These are phyloP conservation scores for Myocastor coypus DNA, from an alignment of 2,113 vertebrate species.

Conservation along the genomic window DNA sequence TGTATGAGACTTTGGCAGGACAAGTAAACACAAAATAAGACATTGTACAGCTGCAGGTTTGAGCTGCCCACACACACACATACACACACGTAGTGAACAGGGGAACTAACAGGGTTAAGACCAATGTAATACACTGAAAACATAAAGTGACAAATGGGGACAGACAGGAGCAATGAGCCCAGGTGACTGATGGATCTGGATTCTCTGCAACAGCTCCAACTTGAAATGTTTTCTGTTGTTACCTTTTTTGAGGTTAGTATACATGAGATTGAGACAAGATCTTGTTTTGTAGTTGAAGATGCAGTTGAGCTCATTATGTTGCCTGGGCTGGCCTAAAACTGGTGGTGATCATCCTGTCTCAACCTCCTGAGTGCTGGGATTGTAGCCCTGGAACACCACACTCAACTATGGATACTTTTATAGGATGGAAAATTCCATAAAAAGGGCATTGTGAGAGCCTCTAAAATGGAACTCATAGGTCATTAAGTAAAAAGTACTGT, in stretches of 20 bases:
- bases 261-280: neutral
- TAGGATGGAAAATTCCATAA: neutral
- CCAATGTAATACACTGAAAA: neutral
- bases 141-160: neutral
- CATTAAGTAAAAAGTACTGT: neutral
- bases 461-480: neutral
- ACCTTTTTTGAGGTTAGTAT: neutral
- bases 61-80: neutral
- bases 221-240: neutral
- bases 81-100: neutral
- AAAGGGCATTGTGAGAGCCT: neutral
- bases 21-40: neutral
- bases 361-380: neutral
- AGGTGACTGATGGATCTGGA: neutral
- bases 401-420: neutral
- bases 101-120: neutral
- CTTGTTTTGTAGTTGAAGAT: neutral
- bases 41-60: neutral
- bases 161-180: neutral
- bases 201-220: neutral
- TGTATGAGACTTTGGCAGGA: neutral
- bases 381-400: neutral
- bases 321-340: neutral
- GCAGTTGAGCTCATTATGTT: neutral
- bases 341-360: neutral